Evolutionary conservation across 2,888 invertebrate species (phyloP), one percentile per base, ranked within the genome.

Genomic region (Nezara viridula): DNA sequence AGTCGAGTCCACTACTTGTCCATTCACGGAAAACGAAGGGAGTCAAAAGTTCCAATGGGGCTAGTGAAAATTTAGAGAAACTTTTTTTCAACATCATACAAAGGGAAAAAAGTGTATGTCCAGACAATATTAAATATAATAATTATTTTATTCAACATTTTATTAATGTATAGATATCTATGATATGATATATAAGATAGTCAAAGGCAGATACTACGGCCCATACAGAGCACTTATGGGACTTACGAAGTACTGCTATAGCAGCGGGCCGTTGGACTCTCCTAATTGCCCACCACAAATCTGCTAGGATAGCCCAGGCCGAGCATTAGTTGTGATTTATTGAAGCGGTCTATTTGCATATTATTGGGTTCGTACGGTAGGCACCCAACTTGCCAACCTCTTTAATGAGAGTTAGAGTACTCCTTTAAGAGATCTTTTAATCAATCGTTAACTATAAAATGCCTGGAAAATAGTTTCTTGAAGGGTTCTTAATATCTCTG

Each of bases 271-370:
- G 6, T 9, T 0, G 44, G n/a, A n/a, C 21, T 81, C 21, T 3
- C 16, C 44, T 81, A 81, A 81, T 81, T 81, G 81, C 81, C 0
- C 12, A 14, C 44, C 81, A 81, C 81, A 81, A 81, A 81, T 81
- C 81, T 81, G 19, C 19, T 14, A 9, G n/a, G 24, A 44, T 44
- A n/a, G 81, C 44, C 44, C 44, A 3, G 27, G n/a, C 7, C 3
- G 55, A n/a, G 81, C 44, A 44, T 81, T 81, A 81, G 81, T n/a
- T 37, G 21, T 24, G 81, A 81, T 81, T 81, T 44, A 81, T 47
- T 3, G 19, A 12, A n/a, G 7, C 44, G 12, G 3, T 12, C 81
- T 81, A 81, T 81, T 81, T 81, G 81, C 81, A 81, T 81, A 44
- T 81, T 44, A 81, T 81, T 81, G 81, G 44, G 21, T 47, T n/a